phyloP scores from a whole-genome alignment of 2,888 invertebrate genomes.

The Callimorpha dominula region DNA sequence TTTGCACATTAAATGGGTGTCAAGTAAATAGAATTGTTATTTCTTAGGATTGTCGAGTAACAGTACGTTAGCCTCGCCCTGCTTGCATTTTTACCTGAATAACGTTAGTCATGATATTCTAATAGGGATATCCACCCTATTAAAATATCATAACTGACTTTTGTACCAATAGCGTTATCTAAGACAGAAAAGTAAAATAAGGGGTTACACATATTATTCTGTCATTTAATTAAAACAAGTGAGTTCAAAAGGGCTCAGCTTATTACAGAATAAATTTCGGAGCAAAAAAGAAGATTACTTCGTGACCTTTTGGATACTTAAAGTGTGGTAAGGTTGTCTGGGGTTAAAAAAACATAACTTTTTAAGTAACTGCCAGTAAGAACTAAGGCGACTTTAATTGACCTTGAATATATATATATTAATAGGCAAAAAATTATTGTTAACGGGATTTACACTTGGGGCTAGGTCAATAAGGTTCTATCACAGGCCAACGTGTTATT shows the following conservation, averaged over 20 bases:
- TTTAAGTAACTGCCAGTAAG: neutral
- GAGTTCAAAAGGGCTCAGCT: slow-evolving; percentile 2
- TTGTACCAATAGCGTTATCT: neutral
- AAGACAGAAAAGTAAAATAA: neutral
- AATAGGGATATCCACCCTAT: too few species aligned
- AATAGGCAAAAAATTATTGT: too few species aligned
- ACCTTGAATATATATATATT: neutral
- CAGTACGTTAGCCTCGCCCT: neutral
- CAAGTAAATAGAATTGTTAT: too few species aligned
- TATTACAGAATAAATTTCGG: slow-evolving; percentile 21
- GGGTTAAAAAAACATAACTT: neutral
- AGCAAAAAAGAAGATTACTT: slow-evolving; percentile 24
- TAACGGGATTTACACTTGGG: too few species aligned
- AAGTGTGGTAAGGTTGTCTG: slow-evolving; percentile 19
- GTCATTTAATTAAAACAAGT: neutral
- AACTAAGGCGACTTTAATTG: neutral
- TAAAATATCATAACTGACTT: neutral
- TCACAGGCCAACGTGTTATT: too few species aligned
- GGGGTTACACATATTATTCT: neutral
- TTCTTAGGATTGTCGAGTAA: neutral
- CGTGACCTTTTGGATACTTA: slow-evolving; percentile 15
- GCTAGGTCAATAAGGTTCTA: too few species aligned
- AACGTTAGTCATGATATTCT: neutral
- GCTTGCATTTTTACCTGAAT: neutral
- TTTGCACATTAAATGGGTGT: too few species aligned